Conservation (phyloP, 1,140 invertebrate species). For the Lerema accius region DNA sequence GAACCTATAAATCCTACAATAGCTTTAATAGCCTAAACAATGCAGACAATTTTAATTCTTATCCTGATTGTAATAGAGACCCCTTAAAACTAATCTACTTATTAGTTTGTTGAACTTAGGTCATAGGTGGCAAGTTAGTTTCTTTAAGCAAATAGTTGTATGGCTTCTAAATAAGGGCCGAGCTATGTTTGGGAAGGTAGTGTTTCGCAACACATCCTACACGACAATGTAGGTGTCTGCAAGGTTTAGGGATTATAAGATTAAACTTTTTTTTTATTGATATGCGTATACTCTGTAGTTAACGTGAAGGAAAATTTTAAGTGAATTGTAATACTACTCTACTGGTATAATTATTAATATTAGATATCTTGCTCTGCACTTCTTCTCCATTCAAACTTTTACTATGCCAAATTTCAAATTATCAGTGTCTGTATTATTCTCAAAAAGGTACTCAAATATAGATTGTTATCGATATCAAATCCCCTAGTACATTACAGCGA, state of each 20-base stretch:
- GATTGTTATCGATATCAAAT: no score
- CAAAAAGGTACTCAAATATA: no score
- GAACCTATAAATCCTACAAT: neutral
- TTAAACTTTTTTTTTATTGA: no score
- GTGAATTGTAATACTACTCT: no score
- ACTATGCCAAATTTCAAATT: no score
- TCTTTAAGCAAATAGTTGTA: conserved; percentile 26
- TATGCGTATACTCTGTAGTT: no score
- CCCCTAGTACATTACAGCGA: no score
- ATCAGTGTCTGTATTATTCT: no score
- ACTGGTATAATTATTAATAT: no score
- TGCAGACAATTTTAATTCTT: conserved; percentile 2
- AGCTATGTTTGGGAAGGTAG: conserved; percentile 33
- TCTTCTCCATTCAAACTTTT: no score
- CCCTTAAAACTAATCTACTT: neutral
- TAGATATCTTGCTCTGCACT: no score
- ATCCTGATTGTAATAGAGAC: neutral
- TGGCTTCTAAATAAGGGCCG: conserved; percentile 37
- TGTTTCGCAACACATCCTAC: conserved; percentile 47
- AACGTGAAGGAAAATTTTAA: no score
- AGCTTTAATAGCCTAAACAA: neutral
- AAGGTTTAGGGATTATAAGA: conserved; percentile 5
- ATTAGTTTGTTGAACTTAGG: conserved; percentile 13
- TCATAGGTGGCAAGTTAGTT: conserved; percentile 7
- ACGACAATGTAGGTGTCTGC: conserved; percentile 32